These are phyloP conservation scores for Temnothorax nylanderi DNA, from an alignment of 1,140 invertebrate species.

Conservation along the genomic window DNA sequence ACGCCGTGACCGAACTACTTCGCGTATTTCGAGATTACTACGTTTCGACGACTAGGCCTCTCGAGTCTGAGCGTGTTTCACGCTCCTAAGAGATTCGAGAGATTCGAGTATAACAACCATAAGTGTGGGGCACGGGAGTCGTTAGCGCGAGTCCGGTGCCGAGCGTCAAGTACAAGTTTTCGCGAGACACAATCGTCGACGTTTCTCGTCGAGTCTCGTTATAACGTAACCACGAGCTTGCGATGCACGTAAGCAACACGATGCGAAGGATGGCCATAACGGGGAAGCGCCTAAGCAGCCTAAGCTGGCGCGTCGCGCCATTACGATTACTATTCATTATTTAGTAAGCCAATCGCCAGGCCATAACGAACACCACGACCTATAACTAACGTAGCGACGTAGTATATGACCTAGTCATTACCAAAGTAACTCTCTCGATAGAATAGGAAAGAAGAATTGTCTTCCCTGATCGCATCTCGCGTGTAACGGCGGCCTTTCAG, in stretches of 20 bases:
- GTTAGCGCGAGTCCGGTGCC: not conserved
- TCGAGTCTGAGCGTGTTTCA: not conserved
- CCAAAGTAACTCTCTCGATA: constrained; percentile 82
- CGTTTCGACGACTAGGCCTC: not conserved
- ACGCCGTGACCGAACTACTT: too few relatives aligned
- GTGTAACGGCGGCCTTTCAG: constrained; percentile 35
- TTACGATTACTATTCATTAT: constrained; percentile 43
- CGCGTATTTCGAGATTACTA: not conserved
- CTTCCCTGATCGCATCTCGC: constrained; percentile 41
- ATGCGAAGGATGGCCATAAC: constrained; percentile 22
- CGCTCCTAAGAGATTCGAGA: not conserved
- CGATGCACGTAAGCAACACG: not conserved
- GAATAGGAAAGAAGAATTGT: constrained; percentile 68
- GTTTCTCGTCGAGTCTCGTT: not conserved
- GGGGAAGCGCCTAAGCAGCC: not conserved
- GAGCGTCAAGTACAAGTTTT: constrained; percentile 26
- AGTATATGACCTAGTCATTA: constrained; percentile 85
- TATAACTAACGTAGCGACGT: constrained; percentile 68
- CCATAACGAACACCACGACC: constrained; percentile 38
- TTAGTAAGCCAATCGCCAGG: constrained; percentile 36
- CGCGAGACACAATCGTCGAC: not conserved
- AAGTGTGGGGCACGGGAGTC: not conserved
- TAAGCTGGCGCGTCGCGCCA: constrained; percentile 17
- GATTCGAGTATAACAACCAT: not conserved
- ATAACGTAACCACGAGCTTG: not conserved